Percentiles rank a stretch among this genome's conserved stretches.
These are phyloP conservation scores for Apamea monoglypha DNA, from an alignment of 2,888 invertebrate genomes.

Conservation along the genomic window DNA sequence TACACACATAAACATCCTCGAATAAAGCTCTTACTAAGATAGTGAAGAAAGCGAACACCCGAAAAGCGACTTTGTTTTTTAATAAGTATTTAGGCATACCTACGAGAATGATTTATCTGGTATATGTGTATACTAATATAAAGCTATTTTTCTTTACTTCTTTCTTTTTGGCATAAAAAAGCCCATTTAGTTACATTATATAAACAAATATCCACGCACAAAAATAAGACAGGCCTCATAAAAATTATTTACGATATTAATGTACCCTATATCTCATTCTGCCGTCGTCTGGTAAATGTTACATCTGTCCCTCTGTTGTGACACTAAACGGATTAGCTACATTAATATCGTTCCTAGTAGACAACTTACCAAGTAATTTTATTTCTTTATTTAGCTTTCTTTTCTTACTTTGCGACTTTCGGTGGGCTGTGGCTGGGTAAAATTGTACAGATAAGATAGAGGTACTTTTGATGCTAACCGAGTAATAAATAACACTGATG, in stretches of 20 bases:
- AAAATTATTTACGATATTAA: constrained; percentile 47
- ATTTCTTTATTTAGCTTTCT: constrained; percentile 23
- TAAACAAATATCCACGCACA: constrained; percentile 19
- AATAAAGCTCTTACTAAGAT: background rate
- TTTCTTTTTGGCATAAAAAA: background rate
- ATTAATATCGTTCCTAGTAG: constrained; percentile 49
- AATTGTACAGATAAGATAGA: background rate
- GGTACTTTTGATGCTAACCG: background rate
- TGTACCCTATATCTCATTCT: constrained; percentile 49
- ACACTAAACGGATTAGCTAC: constrained; percentile 54
- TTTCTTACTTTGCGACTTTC: constrained; percentile 24
- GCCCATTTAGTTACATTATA: background rate
- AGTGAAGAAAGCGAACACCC: too few species aligned
- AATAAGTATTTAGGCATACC: background rate
- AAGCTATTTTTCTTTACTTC: background rate
- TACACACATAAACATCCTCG: too few species aligned
- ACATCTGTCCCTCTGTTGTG: constrained; percentile 34
- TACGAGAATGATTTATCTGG: background rate
- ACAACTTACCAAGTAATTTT: constrained; percentile 44
- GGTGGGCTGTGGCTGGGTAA: background rate
- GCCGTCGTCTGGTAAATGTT: constrained; percentile 33
- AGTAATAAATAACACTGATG: background rate
- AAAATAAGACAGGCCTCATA: constrained; percentile 5
- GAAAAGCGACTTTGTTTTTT: background rate
- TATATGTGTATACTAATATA: background rate